Conservation (phyloP, 2,888 invertebrate species). For the Brachyopa scutellaris region DNA sequence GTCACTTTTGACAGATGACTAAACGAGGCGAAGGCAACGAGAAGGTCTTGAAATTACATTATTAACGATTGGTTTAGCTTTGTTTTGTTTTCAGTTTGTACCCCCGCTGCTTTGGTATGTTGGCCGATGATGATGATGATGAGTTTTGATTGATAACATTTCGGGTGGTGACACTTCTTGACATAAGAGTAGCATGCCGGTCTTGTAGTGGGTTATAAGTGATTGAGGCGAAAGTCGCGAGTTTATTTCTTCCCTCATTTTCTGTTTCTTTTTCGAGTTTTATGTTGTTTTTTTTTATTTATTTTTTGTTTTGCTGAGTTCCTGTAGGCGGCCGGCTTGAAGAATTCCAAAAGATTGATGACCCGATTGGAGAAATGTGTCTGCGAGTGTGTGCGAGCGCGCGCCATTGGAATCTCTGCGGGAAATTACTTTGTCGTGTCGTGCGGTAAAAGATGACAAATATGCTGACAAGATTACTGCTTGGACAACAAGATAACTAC, state of each 20-base stretch:
- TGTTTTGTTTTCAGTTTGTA: constrained; percentile 26
- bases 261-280: constrained; percentile 2
- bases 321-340: constrained; percentile 48
- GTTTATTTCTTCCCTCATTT: constrained; percentile 8
- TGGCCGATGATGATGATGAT: constrained; percentile 29
- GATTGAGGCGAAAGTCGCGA: constrained; percentile 43
- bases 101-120: background rate
- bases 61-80: constrained; percentile 52
- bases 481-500: constrained; percentile 60
- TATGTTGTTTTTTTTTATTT: constrained; percentile 37
- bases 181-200: constrained; percentile 50
- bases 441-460: constrained; percentile 59
- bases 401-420: constrained; percentile 48
- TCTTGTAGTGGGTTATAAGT: constrained; percentile 37
- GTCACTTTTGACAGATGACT: constrained; percentile 56
- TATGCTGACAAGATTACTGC: constrained; percentile 68
- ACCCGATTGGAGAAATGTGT: constrained; percentile 43
- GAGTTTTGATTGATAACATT: constrained; percentile 59
- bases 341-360: constrained; percentile 62
- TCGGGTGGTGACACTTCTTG: constrained; percentile 49
- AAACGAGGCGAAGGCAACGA: background rate
- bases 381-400: background rate
- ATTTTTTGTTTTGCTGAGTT: constrained; percentile 18
- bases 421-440: constrained; percentile 56
- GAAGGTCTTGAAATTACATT: constrained; percentile 33